These are phyloP conservation scores for Seriola rivoliana DNA, from an alignment of 2,113 vertebrate genomes.

Conservation along the genomic window DNA sequence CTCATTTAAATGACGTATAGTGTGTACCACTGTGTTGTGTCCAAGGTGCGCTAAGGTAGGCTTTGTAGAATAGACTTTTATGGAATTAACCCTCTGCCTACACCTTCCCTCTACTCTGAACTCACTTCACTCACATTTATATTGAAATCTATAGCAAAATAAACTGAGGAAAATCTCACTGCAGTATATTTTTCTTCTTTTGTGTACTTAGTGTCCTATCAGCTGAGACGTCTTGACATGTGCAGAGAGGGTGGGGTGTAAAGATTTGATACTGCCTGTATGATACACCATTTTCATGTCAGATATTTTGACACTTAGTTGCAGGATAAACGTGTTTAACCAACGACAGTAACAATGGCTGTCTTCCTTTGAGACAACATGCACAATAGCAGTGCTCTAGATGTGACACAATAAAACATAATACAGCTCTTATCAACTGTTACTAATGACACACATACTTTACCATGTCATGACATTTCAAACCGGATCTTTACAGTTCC, in stretches of 20 bases:
- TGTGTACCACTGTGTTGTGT: background rate
- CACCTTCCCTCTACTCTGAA: background rate
- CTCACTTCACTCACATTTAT: background rate
- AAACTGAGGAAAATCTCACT: no score
- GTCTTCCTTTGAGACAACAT: background rate
- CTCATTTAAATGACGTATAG: background rate
- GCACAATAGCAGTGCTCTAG: background rate
- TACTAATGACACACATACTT: no score
- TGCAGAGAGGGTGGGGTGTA: background rate
- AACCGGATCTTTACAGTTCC: no score
- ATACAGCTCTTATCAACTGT: background rate
- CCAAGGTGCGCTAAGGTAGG: background rate
- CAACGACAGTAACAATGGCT: no score
- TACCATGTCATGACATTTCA: background rate
- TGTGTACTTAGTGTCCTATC: background rate
- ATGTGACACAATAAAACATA: background rate
- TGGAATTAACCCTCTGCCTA: background rate
- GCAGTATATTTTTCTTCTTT: no score
- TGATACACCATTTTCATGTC: background rate
- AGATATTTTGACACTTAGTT: background rate
- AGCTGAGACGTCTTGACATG: no score
- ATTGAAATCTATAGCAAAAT: background rate
- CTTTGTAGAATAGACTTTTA: background rate
- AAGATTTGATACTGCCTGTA: background rate
- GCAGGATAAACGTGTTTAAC: background rate